These are phyloP conservation scores for Sigmodon hispidus DNA, from an alignment of 2,113 vertebrate genomes.

Conservation along the genomic window DNA sequence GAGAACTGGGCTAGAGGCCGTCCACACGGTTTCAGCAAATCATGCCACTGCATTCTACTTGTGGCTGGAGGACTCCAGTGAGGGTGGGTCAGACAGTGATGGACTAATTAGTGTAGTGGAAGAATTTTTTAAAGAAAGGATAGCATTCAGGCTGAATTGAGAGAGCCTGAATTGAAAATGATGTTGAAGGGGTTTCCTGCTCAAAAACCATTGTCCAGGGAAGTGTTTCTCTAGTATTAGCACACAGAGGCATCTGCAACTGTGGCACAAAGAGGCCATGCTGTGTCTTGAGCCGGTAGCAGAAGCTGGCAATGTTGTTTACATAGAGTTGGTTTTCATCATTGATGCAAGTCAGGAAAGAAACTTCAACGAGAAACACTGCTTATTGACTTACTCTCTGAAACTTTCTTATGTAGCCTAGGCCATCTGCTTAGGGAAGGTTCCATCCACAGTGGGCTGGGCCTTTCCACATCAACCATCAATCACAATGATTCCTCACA, in stretches of 20 bases:
- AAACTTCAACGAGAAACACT: no score
- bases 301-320: not conserved
- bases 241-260: not conserved
- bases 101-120: not conserved
- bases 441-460: not conserved
- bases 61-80: not conserved
- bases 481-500: not conserved
- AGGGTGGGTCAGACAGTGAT: not conserved
- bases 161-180: not conserved
- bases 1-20: not conserved
- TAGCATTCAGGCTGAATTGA: not conserved
- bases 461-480: not conserved
- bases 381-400: not conserved
- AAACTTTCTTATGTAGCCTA: not conserved
- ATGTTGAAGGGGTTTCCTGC: not conserved
- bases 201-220: not conserved
- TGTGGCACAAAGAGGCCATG: not conserved
- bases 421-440: not conserved
- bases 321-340: not conserved
- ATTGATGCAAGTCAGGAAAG: no score
- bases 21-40: not conserved
- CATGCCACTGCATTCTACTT: not conserved
- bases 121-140: not conserved
- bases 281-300: not conserved
- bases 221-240: not conserved